Evolutionary conservation across 2,113 vertebrate species (phyloP), one percentile per base, ranked within the genome.

Genomic region (Paramormyrops kingsleyae): DNA sequence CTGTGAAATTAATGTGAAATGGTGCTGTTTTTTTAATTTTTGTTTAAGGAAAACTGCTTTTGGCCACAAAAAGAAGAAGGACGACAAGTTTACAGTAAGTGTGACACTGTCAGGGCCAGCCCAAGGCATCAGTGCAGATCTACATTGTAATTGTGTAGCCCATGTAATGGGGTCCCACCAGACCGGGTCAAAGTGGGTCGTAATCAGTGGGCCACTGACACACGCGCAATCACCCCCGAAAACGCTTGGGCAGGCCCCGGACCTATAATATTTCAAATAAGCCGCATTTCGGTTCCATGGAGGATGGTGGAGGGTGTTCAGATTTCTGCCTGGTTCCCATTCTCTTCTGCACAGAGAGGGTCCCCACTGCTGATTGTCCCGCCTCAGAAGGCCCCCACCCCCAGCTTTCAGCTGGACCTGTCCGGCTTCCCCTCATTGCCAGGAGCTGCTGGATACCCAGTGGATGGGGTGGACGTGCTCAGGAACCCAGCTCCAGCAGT

Each of bases 401-500:
- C 97, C 59, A 97, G 95, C 92, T 97, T 96, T n/a, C 97, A 98
- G 91, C 93, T 98, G 90, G 97, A 96, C 4, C 93, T 96, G 52
- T 96, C 95, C 77, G 97, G 96, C 94, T 98, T 98, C 87, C 98
- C 97, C 91, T 97, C 97, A 0, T 94, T 99, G 91, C 95, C 96
- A 0, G 96, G 97, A 74, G 97, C 97, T 89, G 96, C 96, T 88
- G 96, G 96, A 90, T 96, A 96, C 91, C 94, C 97, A 92, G 97
- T 96, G 94, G 94, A 96, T 0, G 96, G 96, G 91, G 96, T 96
- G 87, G 83, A 21, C n/a, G 93, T 96, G 19, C 96, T 97, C 95
- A 96, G 97, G 94, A 97, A 95, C 93, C 13, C 74, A 2, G 70
- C 27, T 13, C 31, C 80, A 8, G 80, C 35, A 3, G 80, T 24